Evolutionary conservation across 2,888 invertebrate genomes (phyloP), one percentile per base, ranked within the genome.

Genomic region (Orgyia antiqua): DNA sequence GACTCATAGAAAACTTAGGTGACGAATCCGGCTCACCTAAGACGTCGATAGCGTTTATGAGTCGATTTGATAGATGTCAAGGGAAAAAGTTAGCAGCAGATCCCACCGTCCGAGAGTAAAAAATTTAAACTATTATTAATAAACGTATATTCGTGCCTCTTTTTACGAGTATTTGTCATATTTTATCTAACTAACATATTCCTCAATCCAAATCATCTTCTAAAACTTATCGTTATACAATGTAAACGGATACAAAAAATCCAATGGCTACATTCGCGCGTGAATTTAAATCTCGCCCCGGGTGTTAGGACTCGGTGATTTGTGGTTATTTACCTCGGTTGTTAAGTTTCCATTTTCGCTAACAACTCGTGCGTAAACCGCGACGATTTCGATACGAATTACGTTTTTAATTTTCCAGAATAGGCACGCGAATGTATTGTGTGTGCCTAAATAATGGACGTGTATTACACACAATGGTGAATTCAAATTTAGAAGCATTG

Each of bases 251-350:
- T 49, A 38, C 23, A 24, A 44, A 51, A 57, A 55, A 53, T 51
- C 57, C 58, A 50, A 64, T 63, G 55, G 68, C 63, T 56, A 76
- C 65, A 71, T 65, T 70, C 65, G 67, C 66, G 70, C 73, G 77
- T 70, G 69, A 83, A 83, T 84, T 82, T 76, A 80, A 84, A 84
- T 77, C 72, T 73, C 77, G 79, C 78, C 76, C 61, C 62, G 70
- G 68, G 83, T 66, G 82, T 82, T 82, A 80, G 80, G 68, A 74
- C 58, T 62, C 74, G 55, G 80, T 84, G 84, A 86, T 86, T 86
- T 86, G 84, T 83, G 84, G 84, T 79, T 86, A 83, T 83, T 83
- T 83, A 82, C 80, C 68, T 71, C 78, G 79, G 73, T 68, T 74
- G 80, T 84, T 83, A 80, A 78, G 72, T 78, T 77, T 73, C 83